phyloP scores from a whole-genome alignment of 2,797 vertebrate genomes.

The Neostethus bicornis region DNA sequence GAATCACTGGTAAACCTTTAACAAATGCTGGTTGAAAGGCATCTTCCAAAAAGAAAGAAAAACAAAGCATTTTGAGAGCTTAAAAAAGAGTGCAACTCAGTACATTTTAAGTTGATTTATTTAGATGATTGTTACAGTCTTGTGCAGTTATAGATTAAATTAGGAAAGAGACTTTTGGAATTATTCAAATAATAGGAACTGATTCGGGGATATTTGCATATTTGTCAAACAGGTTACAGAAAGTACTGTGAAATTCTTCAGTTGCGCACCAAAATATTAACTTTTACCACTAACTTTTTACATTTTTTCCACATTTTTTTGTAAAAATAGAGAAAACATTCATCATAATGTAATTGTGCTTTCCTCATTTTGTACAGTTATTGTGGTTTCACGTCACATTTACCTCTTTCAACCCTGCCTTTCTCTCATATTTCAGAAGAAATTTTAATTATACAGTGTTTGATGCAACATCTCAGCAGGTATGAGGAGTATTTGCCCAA shows the following conservation, averaged over 20 bases:
- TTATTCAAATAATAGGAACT: constrained; percentile 16
- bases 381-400: constrained; percentile 25
- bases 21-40: constrained; percentile 22
- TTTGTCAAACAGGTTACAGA: constrained; percentile 11
- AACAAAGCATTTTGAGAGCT: neutral
- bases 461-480: constrained; percentile 71
- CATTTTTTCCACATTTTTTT: neutral
- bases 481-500: constrained; percentile 72
- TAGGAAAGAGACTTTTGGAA: constrained; percentile 15
- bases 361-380: neutral
- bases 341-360: neutral
- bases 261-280: neutral
- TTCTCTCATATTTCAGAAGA: constrained; percentile 37
- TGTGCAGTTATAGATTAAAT: constrained; percentile 34
- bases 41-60: neutral
- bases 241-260: neutral
- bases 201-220: constrained; percentile 8
- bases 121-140: constrained; percentile 5
- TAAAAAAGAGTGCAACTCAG: neutral
- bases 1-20: constrained; percentile 28
- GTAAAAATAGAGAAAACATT: neutral
- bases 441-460: constrained; percentile 71
- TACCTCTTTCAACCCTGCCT: constrained; percentile 28
- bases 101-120: neutral
- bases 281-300: neutral